Evolutionary conservation across 2,113 vertebrate species (phyloP), one percentile per base, ranked within the genome.

Genomic region (Podarcis muralis): DNA sequence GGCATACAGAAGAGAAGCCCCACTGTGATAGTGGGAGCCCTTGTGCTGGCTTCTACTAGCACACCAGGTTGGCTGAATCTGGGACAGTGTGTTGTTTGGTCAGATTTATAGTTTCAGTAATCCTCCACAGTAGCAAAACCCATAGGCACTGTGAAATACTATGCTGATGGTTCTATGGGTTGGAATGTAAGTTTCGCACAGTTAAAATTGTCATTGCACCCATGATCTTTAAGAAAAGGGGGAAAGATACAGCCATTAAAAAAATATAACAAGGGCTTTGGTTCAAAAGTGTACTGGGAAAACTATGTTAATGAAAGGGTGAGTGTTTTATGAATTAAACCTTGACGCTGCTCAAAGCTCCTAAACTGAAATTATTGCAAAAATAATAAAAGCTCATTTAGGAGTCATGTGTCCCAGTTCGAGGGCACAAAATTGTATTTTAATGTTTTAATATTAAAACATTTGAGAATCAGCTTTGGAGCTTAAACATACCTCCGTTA

Each of bases 391-490:
- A 27, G 86, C 72, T 90, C 85, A 85, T 77, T 90, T 87, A 90
- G 65, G 68, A 95, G 53, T 69, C 25, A 83, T 1, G 4, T 87
- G 84, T 0, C 2, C 43, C 23, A 79, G 9, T 69, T 88, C 16
- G 91, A 18, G 20, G 0, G 0, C 71, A 93, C 53, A 87, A 85
- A 91, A 68, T 3, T 40, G 12, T 86, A 5, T 57, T 93, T 90
- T 87, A 71, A 89, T 85, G 8, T 4, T 86, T 85, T 59, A 25
- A 32, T 90, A 91, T 88, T 93, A 93, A 94, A 95, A 93, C 0
- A 74, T 68, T 91, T 83, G 11, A 48, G 43, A 90, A 43, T 90
- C 9, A 53, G 40, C 71, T 7, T 88, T 91, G 23, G 15, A 93
- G 79, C 90, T 93, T 79, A 81, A 82, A 40, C 4, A 91, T 12